phyloP scores from a whole-genome alignment of 2,888 invertebrate species.

The Unio delphinus region DNA sequence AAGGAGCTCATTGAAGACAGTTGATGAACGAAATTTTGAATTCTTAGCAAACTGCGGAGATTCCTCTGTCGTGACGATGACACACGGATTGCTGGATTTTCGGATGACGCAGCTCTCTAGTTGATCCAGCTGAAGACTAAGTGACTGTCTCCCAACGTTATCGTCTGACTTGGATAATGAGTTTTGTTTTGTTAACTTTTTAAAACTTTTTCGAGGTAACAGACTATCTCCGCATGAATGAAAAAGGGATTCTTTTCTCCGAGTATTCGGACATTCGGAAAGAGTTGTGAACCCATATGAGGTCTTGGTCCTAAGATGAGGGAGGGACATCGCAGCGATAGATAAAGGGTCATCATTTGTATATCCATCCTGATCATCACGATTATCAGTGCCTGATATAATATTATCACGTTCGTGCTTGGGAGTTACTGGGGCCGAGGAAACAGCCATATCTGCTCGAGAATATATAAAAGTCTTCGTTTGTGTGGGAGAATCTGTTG shows the following conservation, averaged over 20 bases:
- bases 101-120: conserved; percentile 10
- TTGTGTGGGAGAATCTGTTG: too few relatives aligned
- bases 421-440: conserved; percentile 57
- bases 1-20: conserved; percentile 23
- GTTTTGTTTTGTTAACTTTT: conserved; percentile 14
- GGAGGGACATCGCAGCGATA: conserved; percentile 52
- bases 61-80: conserved; percentile 25
- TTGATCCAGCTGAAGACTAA: neutral
- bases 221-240: conserved; percentile 35
- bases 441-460: too few relatives aligned
- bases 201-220: conserved; percentile 14
- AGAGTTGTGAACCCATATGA: conserved; percentile 58
- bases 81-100: conserved; percentile 35
- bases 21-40: neutral
- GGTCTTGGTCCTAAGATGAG: conserved; percentile 54
- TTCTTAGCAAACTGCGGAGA: too few relatives aligned
- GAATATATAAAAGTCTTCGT: too few relatives aligned
- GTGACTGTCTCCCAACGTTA: neutral
- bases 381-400: conserved; percentile 12
- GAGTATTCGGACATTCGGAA: conserved; percentile 54
- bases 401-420: conserved; percentile 44
- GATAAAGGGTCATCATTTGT: conserved; percentile 59
- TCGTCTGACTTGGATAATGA: conserved; percentile 19
- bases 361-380: conserved; percentile 15
- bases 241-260: conserved; percentile 59